These are phyloP conservation scores for Phortica okadai DNA, from an alignment of 2,888 invertebrate species.

Conservation along the genomic window DNA sequence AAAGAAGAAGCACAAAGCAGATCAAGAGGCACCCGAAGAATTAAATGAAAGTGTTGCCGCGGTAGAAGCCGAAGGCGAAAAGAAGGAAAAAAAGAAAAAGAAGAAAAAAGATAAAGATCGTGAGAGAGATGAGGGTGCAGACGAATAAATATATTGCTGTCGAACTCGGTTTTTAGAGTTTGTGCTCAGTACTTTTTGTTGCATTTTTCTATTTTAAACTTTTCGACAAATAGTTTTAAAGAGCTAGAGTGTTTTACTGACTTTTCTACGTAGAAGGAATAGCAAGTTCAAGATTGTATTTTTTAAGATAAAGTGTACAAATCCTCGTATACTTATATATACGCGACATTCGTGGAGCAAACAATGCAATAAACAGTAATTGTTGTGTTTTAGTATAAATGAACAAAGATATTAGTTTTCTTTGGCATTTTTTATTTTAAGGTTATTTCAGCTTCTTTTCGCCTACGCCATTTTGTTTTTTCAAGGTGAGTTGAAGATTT, in stretches of 20 bases:
- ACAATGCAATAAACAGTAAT: slow-evolving; percentile 4
- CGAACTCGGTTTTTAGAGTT: not conserved
- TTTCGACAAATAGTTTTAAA: too few relatives aligned
- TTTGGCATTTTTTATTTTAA: not conserved
- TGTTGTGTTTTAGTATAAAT: slow-evolving; percentile 4
- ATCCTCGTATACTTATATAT: not conserved
- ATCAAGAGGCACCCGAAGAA: slow-evolving; percentile 75
- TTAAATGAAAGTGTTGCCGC: slow-evolving; percentile 68
- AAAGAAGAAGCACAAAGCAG: slow-evolving; percentile 82
- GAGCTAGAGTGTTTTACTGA: too few relatives aligned
- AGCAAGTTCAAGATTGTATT: not conserved
- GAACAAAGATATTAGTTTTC: not conserved
- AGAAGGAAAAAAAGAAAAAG: slow-evolving; percentile 84
- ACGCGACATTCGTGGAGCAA: not conserved
- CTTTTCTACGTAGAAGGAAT: slow-evolving; percentile 24
- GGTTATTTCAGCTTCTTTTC: slow-evolving; percentile 1
- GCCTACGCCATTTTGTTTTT: slow-evolving; percentile 11
- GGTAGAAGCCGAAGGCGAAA: slow-evolving; percentile 69
- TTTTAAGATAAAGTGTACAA: not conserved
- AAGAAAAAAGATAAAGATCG: slow-evolving; percentile 84
- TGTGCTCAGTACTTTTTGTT: not conserved
- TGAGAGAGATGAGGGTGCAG: slow-evolving; percentile 77
- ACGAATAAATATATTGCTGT: slow-evolving; percentile 46
- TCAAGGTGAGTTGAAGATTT: not conserved
- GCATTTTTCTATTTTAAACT: not conserved